phyloP scores from a whole-genome alignment of 2,113 vertebrate genomes.

The Callocephalon fimbriatum region DNA sequence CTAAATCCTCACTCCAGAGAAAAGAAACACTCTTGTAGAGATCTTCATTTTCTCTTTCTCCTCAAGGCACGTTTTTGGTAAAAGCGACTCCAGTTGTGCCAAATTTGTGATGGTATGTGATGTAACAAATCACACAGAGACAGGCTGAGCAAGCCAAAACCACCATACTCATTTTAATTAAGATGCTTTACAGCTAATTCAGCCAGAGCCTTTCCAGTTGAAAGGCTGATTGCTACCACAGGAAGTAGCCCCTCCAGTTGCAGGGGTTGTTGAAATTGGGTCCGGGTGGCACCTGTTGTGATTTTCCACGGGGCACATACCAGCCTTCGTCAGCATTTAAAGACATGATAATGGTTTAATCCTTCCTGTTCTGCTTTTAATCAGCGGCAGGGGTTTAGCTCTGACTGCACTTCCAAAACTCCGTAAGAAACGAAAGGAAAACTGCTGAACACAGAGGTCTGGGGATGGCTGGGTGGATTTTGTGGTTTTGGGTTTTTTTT shows the following conservation, averaged over 20 bases:
- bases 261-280: constrained; percentile 53
- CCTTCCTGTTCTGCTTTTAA: constrained; percentile 71
- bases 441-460: not conserved
- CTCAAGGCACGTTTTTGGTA: fast-evolving
- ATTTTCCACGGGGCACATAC: constrained; percentile 70
- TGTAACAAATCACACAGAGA: constrained; percentile 53
- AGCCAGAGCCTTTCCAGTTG: constrained; percentile 66
- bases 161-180: constrained; percentile 72
- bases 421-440: not conserved
- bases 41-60: not conserved
- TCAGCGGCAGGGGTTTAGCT: constrained; percentile 25
- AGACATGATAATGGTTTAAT: constrained; percentile 77
- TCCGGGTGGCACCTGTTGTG: constrained; percentile 73
- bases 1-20: not conserved
- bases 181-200: constrained; percentile 70
- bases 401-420: constrained; percentile 38
- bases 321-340: constrained; percentile 49
- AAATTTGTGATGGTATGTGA: constrained; percentile 39
- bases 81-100: not conserved
- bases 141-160: constrained; percentile 31
- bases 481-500: not conserved
- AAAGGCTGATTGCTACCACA: constrained; percentile 60
- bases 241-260: constrained; percentile 52
- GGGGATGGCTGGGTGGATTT: fast-evolving
- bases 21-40: not conserved